Evolutionary conservation across 2,888 invertebrate genomes (phyloP).

Genomic region (Eupithecia inturbata): DNA sequence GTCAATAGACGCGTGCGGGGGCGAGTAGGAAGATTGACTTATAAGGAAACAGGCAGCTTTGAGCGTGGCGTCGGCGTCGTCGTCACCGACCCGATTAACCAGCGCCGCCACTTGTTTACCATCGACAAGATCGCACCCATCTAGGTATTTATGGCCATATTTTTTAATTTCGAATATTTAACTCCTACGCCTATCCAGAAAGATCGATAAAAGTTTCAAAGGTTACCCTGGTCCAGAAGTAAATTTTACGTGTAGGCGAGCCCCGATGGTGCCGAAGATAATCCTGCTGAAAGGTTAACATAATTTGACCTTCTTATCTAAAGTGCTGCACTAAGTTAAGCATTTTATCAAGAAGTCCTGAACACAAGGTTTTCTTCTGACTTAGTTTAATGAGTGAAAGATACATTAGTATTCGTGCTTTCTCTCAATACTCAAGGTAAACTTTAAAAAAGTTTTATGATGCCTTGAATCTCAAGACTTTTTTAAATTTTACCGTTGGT

Average conservation of each 20-base stretch:
- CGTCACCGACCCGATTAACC: conserved; percentile 77
- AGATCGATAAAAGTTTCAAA: conserved; percentile 39
- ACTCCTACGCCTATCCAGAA: conserved; percentile 58
- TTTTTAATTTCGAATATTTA: conserved; percentile 62
- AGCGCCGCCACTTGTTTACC: conserved; percentile 55
- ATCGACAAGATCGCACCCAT: conserved; percentile 62
- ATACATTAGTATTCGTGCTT: not conserved
- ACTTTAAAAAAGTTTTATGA: too few species aligned
- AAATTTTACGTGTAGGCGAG: conserved; percentile 35
- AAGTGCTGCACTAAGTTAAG: not conserved
- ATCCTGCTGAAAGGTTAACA: conserved; percentile 21
- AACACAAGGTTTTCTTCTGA: not conserved
- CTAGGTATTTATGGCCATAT: conserved; percentile 76
- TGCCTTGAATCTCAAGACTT: not conserved
- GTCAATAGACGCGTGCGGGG: conserved; percentile 70
- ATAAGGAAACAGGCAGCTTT: conserved; percentile 67
- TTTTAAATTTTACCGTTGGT: not conserved
- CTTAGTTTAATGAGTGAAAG: not conserved
- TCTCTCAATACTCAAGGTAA: too few species aligned
- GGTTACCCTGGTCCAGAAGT: conserved; percentile 22
- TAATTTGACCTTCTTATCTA: conserved; percentile 6
- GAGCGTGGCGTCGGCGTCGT: conserved; percentile 49
- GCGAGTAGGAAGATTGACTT: conserved; percentile 79
- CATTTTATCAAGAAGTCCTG: not conserved
- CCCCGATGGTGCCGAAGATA: conserved; percentile 5